phyloP scores from a whole-genome alignment of 2,888 invertebrate genomes.

The Tipula lateralis region DNA sequence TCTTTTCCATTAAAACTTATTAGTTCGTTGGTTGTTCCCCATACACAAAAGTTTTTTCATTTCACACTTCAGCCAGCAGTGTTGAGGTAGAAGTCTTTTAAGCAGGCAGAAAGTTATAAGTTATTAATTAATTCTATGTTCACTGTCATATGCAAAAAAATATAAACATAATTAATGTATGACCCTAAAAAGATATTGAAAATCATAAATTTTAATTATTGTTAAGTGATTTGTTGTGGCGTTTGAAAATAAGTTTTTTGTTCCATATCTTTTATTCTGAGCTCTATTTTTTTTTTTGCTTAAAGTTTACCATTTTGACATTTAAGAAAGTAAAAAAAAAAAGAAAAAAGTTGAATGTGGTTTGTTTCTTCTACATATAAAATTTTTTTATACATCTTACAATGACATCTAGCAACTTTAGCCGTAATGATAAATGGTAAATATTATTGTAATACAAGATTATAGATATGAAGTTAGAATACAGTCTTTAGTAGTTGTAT shows the following conservation, averaged over 20 bases:
- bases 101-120: neutral
- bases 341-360: neutral
- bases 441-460: neutral
- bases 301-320: constrained; percentile 19
- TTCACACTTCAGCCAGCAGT: neutral
- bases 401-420: constrained; percentile 1
- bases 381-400: neutral
- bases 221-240: neutral
- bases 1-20: neutral
- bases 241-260: neutral
- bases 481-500: neutral
- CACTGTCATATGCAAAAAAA: neutral
- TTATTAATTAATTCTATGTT: neutral
- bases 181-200: neutral
- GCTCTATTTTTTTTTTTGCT: neutral
- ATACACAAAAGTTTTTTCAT: neutral
- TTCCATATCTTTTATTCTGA: neutral
- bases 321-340: constrained; percentile 12
- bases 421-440: constrained; percentile 11
- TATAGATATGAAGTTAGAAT: neutral
- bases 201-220: neutral
- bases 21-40: neutral
- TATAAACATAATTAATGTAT: neutral
- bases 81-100: neutral
- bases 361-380: neutral